Evolutionary conservation across 2,888 invertebrate species (phyloP).

Genomic region (Apodemia zela): DNA sequence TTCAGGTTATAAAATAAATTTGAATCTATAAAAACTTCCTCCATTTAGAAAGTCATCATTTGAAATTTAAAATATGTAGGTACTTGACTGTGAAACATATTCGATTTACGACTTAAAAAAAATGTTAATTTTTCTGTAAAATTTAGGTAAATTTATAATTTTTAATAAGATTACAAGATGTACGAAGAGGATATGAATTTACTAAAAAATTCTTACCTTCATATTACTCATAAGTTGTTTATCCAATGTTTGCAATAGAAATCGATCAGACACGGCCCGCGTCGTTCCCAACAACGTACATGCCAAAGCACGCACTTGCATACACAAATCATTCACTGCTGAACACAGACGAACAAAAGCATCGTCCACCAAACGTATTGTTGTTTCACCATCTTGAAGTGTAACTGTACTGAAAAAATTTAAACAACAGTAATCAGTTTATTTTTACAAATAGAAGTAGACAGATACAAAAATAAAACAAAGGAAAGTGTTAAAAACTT

Average conservation of each 20-base stretch:
- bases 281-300: conserved; percentile 93
- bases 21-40: too few relatives aligned
- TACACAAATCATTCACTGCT: conserved; percentile 94
- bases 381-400: conserved; percentile 87
- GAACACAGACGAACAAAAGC: conserved; percentile 97
- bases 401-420: conserved; percentile 81
- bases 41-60: too few relatives aligned
- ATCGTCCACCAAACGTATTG: conserved; percentile 94
- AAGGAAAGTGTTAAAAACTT: too few relatives aligned
- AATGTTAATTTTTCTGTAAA: too few relatives aligned
- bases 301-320: conserved; percentile 92
- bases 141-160: too few relatives aligned
- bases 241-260: conserved; percentile 97
- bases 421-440: background rate
- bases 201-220: conserved; percentile 79
- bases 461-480: too few relatives aligned
- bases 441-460: background rate
- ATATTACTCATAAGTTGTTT: conserved; percentile 98
- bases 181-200: too few relatives aligned
- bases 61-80: too few relatives aligned
- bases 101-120: too few relatives aligned
- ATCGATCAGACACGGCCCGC: conserved; percentile 91
- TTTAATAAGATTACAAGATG: too few relatives aligned
- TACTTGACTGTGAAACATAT: too few relatives aligned
- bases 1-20: too few relatives aligned